Conservation (phyloP, 1,140 invertebrate species). For the Stratiolaelaps scimitus region DNA sequence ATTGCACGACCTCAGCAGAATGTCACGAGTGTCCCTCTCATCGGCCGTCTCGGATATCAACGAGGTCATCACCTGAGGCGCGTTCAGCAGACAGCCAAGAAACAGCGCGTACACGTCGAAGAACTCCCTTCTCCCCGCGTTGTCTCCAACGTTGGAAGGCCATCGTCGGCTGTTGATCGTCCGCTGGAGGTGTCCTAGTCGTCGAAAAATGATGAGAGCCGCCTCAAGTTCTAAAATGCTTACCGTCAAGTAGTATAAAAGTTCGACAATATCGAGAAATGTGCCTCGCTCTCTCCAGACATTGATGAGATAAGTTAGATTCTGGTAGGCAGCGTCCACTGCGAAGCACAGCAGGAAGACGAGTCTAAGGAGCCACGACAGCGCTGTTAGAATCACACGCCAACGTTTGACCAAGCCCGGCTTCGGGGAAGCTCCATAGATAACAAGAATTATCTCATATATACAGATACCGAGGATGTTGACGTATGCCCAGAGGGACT, state of each 20-base stretch:
- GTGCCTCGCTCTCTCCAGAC: not conserved
- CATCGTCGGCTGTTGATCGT: not conserved
- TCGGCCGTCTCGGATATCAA: not conserved
- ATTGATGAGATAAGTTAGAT: not conserved
- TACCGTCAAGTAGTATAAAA: constrained; percentile 8
- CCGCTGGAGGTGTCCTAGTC: not conserved
- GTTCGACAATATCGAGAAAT: constrained; percentile 3
- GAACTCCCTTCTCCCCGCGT: not conserved
- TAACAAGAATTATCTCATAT: too few species aligned
- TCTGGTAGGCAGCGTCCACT: not conserved
- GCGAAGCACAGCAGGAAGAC: too few species aligned
- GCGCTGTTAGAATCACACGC: too few species aligned
- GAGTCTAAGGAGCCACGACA: too few species aligned
- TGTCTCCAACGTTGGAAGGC: not conserved
- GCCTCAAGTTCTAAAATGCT: constrained; percentile 9
- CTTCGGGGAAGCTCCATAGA: too few species aligned
- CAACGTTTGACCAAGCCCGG: too few species aligned
- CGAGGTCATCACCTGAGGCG: not conserved
- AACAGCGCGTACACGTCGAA: not conserved
- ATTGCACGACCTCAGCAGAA: not conserved
- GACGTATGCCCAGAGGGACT: too few species aligned
- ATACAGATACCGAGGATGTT: too few species aligned
- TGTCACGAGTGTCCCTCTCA: not conserved
- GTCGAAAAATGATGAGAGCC: not conserved
- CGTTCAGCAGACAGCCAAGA: not conserved